Evolutionary conservation across 2,888 invertebrate species (phyloP).

Genomic region (Volucella inflata): DNA sequence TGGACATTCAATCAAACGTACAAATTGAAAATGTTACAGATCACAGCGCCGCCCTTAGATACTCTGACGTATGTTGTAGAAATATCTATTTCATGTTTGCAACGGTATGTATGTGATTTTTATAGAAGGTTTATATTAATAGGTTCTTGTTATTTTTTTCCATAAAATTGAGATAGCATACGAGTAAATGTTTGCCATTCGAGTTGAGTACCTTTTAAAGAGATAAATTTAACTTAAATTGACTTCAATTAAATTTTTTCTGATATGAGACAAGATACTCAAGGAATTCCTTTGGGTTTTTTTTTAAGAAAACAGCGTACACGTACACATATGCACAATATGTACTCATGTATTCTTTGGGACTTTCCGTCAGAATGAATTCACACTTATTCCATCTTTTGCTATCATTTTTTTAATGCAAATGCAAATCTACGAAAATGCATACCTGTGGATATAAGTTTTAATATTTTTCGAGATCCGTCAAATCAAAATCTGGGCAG

Average conservation of each 20-base stretch:
- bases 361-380: constrained; percentile 10
- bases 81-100: not conserved
- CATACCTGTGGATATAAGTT: too few relatives aligned
- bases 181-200: not conserved
- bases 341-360: not conserved
- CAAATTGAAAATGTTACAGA: not conserved
- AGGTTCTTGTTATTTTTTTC: not conserved
- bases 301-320: not conserved
- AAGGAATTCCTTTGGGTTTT: not conserved
- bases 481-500: too few relatives aligned
- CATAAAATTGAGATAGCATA: not conserved
- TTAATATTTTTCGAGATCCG: too few relatives aligned
- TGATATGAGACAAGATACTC: constrained; percentile 17
- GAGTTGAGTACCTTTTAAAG: constrained; percentile 1
- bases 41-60: not conserved
- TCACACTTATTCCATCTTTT: not conserved
- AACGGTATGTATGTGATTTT: not conserved
- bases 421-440: too few relatives aligned
- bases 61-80: too few relatives aligned
- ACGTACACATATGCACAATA: not conserved
- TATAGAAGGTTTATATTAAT: not conserved
- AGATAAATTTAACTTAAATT: constrained; percentile 14
- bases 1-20: not conserved
- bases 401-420: too few relatives aligned
- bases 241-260: constrained; percentile 41